These are phyloP conservation scores for Chrysomela aeneicollis DNA, from an alignment of 2,888 invertebrate species.

Conservation along the genomic window DNA sequence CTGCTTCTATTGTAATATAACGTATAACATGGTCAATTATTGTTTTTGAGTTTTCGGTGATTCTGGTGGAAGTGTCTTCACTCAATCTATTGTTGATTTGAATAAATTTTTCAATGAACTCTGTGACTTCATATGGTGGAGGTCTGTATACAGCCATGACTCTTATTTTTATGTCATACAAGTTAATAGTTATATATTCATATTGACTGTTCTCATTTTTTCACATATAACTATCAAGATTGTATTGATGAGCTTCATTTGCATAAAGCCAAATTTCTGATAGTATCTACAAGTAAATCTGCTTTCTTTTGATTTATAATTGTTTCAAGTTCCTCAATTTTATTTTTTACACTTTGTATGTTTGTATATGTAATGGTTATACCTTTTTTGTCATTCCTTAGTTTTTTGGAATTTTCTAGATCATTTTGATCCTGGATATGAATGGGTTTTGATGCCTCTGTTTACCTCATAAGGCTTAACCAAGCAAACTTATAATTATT, in stretches of 20 bases:
- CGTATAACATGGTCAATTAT: neutral
- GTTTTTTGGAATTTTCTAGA: slow-evolving; percentile 6
- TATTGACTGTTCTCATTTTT: slow-evolving; percentile 2
- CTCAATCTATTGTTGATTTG: neutral
- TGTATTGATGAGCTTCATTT: slow-evolving; percentile 4
- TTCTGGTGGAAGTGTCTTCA: neutral
- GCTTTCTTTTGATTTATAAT: neutral
- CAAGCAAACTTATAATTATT: neutral
- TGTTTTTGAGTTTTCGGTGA: neutral
- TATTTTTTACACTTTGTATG: slow-evolving; percentile 11
- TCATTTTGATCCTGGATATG: slow-evolving; percentile 1
- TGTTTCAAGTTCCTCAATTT: neutral
- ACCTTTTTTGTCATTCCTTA: neutral
- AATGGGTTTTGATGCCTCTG: slow-evolving; percentile 1
- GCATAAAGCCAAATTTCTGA: neutral
- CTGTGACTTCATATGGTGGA: neutral
- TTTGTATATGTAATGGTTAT: slow-evolving; percentile 7
- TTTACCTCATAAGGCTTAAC: neutral
- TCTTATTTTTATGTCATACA: slow-evolving; percentile 9
- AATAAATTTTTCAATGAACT: neutral
- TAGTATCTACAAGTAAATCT: slow-evolving; percentile 8
- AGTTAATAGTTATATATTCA: neutral
- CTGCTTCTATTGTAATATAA: too few relatives aligned
- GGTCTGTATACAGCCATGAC: slow-evolving; percentile 5
- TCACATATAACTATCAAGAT: slow-evolving; percentile 4